Percentiles rank a stretch among this genome's conserved stretches.
phyloP scores from a whole-genome alignment of 1,140 invertebrate species.

The Araneus ventricosus region DNA sequence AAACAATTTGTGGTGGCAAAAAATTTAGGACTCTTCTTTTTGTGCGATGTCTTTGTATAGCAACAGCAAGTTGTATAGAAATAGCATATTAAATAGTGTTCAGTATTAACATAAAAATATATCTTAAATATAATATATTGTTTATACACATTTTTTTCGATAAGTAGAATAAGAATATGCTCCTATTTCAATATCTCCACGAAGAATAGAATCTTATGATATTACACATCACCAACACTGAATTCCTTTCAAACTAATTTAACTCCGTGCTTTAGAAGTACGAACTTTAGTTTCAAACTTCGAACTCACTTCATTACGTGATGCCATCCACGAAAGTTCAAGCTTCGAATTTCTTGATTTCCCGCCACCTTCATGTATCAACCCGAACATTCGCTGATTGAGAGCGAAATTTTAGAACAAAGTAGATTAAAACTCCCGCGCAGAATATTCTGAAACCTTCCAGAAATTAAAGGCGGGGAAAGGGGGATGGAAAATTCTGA shows the following conservation, averaged over 20 bases:
- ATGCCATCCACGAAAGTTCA: not conserved
- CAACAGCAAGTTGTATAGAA: no score
- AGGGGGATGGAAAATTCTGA: no score
- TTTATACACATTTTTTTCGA: no score
- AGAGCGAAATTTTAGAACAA: slow-evolving; percentile 41
- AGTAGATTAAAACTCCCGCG: slow-evolving; percentile 58
- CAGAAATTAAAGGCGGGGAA: slow-evolving; percentile 3
- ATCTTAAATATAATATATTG: no score
- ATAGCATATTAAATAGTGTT: no score
- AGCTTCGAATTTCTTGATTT: slow-evolving; percentile 12
- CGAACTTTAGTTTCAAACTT: not conserved
- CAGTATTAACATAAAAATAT: no score
- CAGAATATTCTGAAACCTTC: not conserved
- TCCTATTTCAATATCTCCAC: no score
- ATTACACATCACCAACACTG: not conserved
- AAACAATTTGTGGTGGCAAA: no score
- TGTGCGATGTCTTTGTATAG: no score
- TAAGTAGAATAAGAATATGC: no score
- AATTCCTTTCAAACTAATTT: not conserved
- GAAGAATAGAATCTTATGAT: no score
- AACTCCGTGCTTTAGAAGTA: not conserved
- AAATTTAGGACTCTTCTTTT: no score
- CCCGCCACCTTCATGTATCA: not conserved
- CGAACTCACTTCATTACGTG: not conserved
- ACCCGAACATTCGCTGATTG: slow-evolving; percentile 29